These are phyloP conservation scores for Euura saliciscinereae DNA, from an alignment of 1,140 invertebrate genomes.

Conservation along the genomic window DNA sequence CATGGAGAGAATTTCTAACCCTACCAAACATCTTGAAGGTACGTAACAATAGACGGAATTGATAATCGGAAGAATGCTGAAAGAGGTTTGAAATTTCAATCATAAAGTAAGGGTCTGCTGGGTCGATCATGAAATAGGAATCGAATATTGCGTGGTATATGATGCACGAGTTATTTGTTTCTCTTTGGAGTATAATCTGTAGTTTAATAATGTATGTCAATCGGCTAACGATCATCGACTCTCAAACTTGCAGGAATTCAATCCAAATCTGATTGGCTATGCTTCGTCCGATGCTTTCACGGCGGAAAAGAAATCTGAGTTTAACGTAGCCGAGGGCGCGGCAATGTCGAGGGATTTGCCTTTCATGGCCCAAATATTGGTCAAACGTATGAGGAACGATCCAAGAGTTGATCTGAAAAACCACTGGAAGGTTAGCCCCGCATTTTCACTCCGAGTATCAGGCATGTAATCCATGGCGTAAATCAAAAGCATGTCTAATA, in stretches of 20 bases:
- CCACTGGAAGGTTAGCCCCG: not conserved
- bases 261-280: conserved; percentile 2
- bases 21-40: conserved; percentile 54
- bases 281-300: not conserved
- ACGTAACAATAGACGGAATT: not conserved
- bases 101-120: too few species aligned
- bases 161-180: too few species aligned
- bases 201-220: conserved; percentile 1
- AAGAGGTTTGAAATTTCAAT: too few species aligned
- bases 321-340: not conserved
- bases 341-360: not conserved
- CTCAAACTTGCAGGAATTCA: not conserved
- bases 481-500: not conserved
- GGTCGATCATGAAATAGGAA: too few species aligned
- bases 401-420: conserved; percentile 27
- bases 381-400: not conserved
- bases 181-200: too few species aligned
- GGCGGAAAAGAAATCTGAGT: conserved; percentile 5
- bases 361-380: not conserved
- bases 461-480: not conserved
- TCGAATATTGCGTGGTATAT: too few species aligned
- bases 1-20: conserved; percentile 65
- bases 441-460: not conserved
- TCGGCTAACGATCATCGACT: conserved; percentile 4
- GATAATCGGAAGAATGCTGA: too few species aligned